Base-by-base conservation (phyloP, 2,797 vertebrate species). In the Prionace glauca region DNA sequence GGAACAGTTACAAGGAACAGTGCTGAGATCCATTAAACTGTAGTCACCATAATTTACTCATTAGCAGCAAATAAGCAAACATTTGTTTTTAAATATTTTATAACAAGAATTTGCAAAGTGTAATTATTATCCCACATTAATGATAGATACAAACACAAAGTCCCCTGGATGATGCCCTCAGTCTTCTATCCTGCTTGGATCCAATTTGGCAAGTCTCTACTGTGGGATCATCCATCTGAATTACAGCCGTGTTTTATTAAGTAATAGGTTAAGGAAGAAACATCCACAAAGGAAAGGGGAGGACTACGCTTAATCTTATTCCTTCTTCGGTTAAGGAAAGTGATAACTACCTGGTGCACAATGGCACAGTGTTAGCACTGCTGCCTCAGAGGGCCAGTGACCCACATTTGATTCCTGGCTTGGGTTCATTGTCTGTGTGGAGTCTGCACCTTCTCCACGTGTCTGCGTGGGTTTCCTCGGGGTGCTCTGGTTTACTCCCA, bases 1-100 rank as follows among this genome's bases (percentile, higher is more conserved):
- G 36, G 36, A 41, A 18, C 79, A 84, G 36, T 41, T 84, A 41
- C 36, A 84, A 20, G 36, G 36, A 84, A 20, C 79, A 84, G 36
- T 41, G 79, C 36, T 41, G 79, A 41, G 79, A 45, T 3, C 18
- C 36, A 84, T 84, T 84, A 84, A 84, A 45, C 36, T 20, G 16
- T 84, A 84, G 79, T 84, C 79, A 84, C 79, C 79, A 41, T 84
- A 84, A 84, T 84, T 84, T 84, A 84, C 16, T 84, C 79, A 84
- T 84, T 84, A 84, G 79, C 36, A 22, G 36, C 36, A 84, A 84
- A 41, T 36, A 84, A 84, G 79, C 18, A 84, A 45, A 84, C 16
- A 41, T 16, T 41, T 84, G 18, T 41, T 84, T 84, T 84, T 41
- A 84, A 41, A 84, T 84, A 84, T 41, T 84, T 84, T 22, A 41